Percentiles rank a stretch among this genome's conserved stretches.
phyloP scores from a whole-genome alignment of 2,797 vertebrate genomes.

The Pantherophis alleghaniensis region DNA sequence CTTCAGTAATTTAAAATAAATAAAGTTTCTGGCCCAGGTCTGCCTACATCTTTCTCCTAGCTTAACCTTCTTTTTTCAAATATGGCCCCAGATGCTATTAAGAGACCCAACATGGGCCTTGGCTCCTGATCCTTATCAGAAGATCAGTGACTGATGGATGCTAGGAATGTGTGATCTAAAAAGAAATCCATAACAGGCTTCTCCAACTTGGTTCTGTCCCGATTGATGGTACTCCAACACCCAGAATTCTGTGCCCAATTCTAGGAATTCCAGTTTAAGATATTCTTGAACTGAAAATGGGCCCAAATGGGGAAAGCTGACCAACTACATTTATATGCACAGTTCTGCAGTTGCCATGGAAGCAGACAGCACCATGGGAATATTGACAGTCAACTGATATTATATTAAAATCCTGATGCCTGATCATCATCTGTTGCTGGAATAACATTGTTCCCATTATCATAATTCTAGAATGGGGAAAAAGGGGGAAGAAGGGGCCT shows the following conservation, averaged over 20 bases:
- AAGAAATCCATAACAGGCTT: not conserved
- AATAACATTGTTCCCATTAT: not conserved
- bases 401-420: not conserved
- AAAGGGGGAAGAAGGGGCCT: not conserved
- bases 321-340: not conserved
- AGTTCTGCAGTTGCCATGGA: not conserved
- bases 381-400: not conserved
- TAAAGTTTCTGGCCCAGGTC: not conserved
- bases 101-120: not conserved
- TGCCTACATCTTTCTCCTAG: not conserved
- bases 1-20: not conserved
- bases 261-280: not conserved
- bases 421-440: not conserved
- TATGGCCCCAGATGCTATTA: not conserved
- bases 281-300: not conserved
- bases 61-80: not conserved
- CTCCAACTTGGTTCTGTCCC: not conserved
- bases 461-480: not conserved
- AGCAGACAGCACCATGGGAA: not conserved
- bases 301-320: not conserved
- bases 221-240: not conserved
- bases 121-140: not conserved
- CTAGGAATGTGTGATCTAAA: not conserved
- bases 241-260: not conserved
- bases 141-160: not conserved